Base-by-base conservation (phyloP, 53 echinoderm and acorn worm genomes). In the Stichopus horrens region DNA sequence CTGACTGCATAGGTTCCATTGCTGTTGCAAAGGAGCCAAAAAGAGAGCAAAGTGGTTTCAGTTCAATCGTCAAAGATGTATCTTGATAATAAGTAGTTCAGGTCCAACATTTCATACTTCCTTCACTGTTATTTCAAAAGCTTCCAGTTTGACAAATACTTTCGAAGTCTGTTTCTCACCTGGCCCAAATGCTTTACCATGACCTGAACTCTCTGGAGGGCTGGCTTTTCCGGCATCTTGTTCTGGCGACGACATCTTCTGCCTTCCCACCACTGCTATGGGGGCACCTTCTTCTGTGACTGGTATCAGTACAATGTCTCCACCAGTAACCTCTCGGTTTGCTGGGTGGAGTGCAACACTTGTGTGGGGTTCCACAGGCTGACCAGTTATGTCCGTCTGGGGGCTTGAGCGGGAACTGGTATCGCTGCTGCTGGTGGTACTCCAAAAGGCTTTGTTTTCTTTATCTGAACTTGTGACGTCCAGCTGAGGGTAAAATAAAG, bases 401-500 rank as follows among this genome's bases (percentile, higher is more conserved):
- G 94, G 94, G 82, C 93, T 96, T 76, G 96, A 96, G 73, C 92
- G 92, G 55, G 92, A 88, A 54, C 94, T 94, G 86, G 92, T 96
- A 91, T 96, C 96, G 60, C 95, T 96, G 75, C 95, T 95, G 83
- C 95, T 95, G 56, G 94, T 86, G 71, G 94, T 87, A 68, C 95
- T 97, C 95, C 95, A 97, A 52, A 95, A 92, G 52, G 92, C 93
- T 85, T 94, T 95, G 88, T 97, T 97, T 87, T 97, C 98, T 86
- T 97, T 97, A 90, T 97, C 98, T 4, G 98, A 97, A 23, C 98
- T 92, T 22, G 95, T 97, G 21, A 95, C 91, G 74, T 95, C 98
- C 55, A 97, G 89, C 98, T 97, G 73, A 16, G 58, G 6, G 86
- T 51, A 5, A 86, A 55, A 82, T 22, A 23, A 7, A 37, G 37